These are phyloP conservation scores for Polyergus mexicanus DNA, from an alignment of 1,140 invertebrate genomes.

Conservation along the genomic window DNA sequence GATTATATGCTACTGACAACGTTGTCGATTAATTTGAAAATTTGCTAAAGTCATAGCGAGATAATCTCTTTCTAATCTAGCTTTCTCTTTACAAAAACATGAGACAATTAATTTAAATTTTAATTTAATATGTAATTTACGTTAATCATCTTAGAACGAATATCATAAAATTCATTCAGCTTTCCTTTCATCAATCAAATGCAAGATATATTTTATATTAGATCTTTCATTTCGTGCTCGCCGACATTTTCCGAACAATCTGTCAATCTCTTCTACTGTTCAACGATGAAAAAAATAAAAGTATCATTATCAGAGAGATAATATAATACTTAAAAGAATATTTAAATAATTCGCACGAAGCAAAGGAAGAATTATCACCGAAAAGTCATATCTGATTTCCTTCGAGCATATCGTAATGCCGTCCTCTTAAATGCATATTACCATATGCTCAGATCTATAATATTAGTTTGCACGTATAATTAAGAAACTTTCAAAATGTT, in stretches of 20 bases:
- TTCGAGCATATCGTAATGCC: not conserved
- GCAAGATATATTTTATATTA: not conserved
- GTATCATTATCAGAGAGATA: not conserved
- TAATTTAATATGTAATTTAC: not conserved
- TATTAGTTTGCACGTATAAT: not conserved
- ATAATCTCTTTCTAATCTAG: not conserved
- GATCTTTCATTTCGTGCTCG: not conserved
- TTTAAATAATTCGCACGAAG: conserved; percentile 13
- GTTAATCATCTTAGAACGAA: not conserved
- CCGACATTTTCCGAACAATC: not conserved
- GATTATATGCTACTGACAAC: not conserved
- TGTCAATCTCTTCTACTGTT: not conserved
- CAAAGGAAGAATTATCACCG: not conserved
- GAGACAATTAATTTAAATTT: not conserved
- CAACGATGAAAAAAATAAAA: not conserved
- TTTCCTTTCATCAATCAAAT: not conserved
- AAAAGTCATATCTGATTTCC: not conserved
- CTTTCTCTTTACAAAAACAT: not conserved
- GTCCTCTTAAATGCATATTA: not conserved
- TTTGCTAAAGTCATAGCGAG: not conserved
- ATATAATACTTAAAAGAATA: not conserved
- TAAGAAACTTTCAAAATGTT: not conserved
- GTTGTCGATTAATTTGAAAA: not conserved
- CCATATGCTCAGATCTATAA: not conserved
- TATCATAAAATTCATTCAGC: not conserved